Evolutionary conservation across 2,888 invertebrate genomes (phyloP), one percentile per base, ranked within the genome.

Genomic region (Acleris sparsana): DNA sequence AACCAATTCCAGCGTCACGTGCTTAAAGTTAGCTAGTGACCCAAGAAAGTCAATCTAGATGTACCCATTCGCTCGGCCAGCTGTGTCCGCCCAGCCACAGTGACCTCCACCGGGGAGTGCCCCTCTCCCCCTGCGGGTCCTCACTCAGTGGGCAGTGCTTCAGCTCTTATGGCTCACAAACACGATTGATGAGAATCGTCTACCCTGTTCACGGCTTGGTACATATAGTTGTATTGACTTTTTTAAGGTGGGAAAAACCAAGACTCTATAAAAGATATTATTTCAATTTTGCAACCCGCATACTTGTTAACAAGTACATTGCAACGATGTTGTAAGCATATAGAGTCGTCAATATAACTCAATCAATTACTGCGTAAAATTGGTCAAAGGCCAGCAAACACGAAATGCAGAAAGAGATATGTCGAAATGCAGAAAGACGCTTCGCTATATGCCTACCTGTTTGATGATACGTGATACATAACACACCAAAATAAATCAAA

Each of bases 21-120:
- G 33, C 0, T 9, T 33, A 33, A 33, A 7, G 33, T 33, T 33
- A 29, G 29, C 0, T 25, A 25, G 25, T 25, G 25, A 25, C 25
- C 33, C 33, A 33, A 33, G 33, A 33, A 33, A 33, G 33, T 39
- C 13, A 13, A 13, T 13, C 13, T 39, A 39, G 39, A 9, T 39
- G 39, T 39, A 39, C 65, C 29, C 17, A 29, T 49, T 44, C 33
- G 6, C 2, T 33, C n/a, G 49, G 39, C 67, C 62, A 39, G 29
- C 22, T n/a, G 46, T 61, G 58, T 48, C 48, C 51, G 20, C 67
- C 58, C 63, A 25, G 25, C 56, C 44, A 67, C 72, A 70, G 71
- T 70, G 52, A 53, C 48, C 55, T 65, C 67, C 63, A 67, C 71
- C 63, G 17, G 48, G 59, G 59, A 55, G 53, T 29, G 16, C 53